Base-by-base conservation (phyloP, 1,140 invertebrate species). In the Panagrolaimus sp. region DNA sequence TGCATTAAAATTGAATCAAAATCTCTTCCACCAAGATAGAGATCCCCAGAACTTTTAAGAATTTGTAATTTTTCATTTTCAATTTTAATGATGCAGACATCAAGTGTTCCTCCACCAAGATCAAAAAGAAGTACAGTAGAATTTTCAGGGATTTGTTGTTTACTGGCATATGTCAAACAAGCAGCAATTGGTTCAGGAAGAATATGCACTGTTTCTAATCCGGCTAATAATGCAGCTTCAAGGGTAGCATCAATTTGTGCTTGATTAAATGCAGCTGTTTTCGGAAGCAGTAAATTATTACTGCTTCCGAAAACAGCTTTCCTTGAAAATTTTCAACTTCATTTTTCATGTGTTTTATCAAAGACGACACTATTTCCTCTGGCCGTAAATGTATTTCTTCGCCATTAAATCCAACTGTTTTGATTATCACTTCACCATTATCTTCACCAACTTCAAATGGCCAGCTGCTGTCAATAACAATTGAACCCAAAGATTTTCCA, bases 31-130 rank as follows among this genome's bases (percentile, higher is more conserved):
- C 31, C 31, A 83, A 79, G 66, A 71, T 73, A 67, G n/a, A 64
- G 76, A 25, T 74, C 70, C 43, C 76, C 76, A 45, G 63, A 63
- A 20, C 76, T 98, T 1, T 95, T 90, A 8, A 93, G 94, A n/a
- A 95, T 93, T 85, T 96, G 92, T 77, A 88, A 87, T 82, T 95
- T 92, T 78, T 92, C 92, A 84, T 94, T 91, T 83, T 93, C 92
- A 84, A 95, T 94, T 70, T 91, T 92, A 70, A 96, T 86, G 79
- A 96, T 91, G 27, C 92, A 94, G 11, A 95, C 92, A 87, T 95
- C 92, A 83, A 96, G 96, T 75, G 93, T 96, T 81, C 93, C 93
- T 83, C 93, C 93, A 72, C 93, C 93, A 73, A 96, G 87, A 87
- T 96, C 93, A 84, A 95, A 96, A 74, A 87, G 86, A 2, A 87